Conservation (phyloP, 2,797 vertebrate genomes). For the Percopsis omiscomaycus region DNA sequence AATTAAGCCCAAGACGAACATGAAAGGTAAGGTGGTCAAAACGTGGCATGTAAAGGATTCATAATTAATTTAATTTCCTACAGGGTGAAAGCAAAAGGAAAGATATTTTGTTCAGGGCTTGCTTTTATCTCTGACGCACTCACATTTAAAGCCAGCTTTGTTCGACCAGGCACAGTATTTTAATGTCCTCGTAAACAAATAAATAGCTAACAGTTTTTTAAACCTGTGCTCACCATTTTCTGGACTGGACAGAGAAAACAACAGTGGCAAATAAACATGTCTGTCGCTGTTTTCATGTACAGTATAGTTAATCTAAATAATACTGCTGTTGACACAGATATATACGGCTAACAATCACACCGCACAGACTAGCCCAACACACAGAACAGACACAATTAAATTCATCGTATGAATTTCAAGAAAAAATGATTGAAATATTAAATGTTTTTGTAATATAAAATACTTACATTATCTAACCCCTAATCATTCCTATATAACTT, state of each 20-base stretch:
- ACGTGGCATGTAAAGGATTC: not conserved
- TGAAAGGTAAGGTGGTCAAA: not conserved
- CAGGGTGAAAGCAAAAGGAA: not conserved
- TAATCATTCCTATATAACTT: slow-evolving; percentile 45
- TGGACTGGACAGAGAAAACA: slow-evolving; percentile 23
- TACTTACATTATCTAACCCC: slow-evolving; percentile 41
- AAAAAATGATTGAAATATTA: slow-evolving; percentile 52
- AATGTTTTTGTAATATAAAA: slow-evolving; percentile 65
- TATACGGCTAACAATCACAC: slow-evolving; percentile 38
- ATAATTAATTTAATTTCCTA: not conserved
- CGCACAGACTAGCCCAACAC: slow-evolving; percentile 44
- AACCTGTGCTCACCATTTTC: slow-evolving; percentile 54
- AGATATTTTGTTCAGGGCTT: not conserved
- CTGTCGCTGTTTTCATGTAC: slow-evolving; percentile 15
- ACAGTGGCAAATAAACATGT: slow-evolving; percentile 11
- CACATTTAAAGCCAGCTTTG: not conserved
- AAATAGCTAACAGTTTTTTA: slow-evolving; percentile 48
- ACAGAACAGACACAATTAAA: slow-evolving; percentile 53
- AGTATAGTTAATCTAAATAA: slow-evolving; percentile 43
- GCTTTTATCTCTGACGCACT: not conserved
- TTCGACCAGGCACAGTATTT: slow-evolving; percentile 5
- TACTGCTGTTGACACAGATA: slow-evolving; percentile 45
- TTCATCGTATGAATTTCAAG: slow-evolving; percentile 12
- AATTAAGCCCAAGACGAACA: not conserved
- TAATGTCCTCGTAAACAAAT: slow-evolving; percentile 13